phyloP scores from a whole-genome alignment of 2,888 invertebrate genomes.

The Panorpa germanica region DNA sequence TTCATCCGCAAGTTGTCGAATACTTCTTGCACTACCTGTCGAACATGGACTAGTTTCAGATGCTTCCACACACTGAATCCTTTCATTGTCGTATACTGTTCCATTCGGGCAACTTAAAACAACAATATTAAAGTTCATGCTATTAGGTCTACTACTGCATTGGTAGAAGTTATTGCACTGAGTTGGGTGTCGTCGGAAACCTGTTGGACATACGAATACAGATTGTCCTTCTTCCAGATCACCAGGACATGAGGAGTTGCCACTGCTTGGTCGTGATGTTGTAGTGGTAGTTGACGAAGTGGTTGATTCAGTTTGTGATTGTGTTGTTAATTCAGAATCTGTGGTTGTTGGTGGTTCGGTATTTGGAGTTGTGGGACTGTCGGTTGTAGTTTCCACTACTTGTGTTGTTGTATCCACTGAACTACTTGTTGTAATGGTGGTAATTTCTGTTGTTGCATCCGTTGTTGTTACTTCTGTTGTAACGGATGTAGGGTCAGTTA shows the following conservation, averaged over 20 bases:
- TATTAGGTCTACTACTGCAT: conserved; percentile 45
- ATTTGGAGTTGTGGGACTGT: conserved; percentile 7
- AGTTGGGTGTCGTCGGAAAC: conserved; percentile 65
- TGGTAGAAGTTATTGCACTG: conserved; percentile 72
- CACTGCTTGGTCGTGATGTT: conserved; percentile 11
- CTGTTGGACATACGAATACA: conserved; percentile 59
- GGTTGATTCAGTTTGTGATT: conserved; percentile 15
- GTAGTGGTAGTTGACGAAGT: conserved; percentile 15
- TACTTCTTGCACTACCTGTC: conserved; percentile 26
- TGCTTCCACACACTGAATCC: conserved; percentile 51
- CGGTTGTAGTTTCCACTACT: conserved; percentile 13
- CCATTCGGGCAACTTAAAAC: conserved; percentile 58
- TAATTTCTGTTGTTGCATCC: conserved; percentile 6
- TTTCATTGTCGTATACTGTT: conserved; percentile 53
- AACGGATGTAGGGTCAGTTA: conserved; percentile 14
- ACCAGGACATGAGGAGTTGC: conserved; percentile 25
- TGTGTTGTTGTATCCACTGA: too few relatives aligned
- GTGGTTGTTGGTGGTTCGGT: conserved; percentile 12
- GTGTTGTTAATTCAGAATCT: conserved; percentile 11
- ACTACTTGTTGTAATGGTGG: too few relatives aligned
- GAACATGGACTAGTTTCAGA: conserved; percentile 24
- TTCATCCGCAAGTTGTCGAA: too few relatives aligned
- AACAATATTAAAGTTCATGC: conserved; percentile 51
- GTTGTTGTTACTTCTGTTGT: conserved; percentile 9
- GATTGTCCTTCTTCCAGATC: conserved; percentile 49